Conservation (phyloP, 30 jellyfish, hydroid and myxozoan species). For the Aurelia sp. region DNA sequence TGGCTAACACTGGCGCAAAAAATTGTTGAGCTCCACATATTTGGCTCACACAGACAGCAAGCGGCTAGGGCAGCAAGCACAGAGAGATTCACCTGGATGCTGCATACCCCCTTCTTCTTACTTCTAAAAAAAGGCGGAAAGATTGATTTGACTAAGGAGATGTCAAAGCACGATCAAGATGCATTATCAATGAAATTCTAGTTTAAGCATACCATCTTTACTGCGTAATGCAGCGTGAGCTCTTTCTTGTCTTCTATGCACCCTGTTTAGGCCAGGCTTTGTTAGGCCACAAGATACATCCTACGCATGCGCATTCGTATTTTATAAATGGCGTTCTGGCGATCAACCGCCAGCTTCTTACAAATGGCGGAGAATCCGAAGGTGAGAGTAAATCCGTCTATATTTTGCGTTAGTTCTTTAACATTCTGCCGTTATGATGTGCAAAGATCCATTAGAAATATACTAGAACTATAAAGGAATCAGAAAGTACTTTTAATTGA, state of each 20-base stretch:
- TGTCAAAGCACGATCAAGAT: not conserved
- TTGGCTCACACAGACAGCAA: too few species aligned
- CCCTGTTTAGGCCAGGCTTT: slow-evolving; percentile 12
- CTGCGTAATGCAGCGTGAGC: not conserved
- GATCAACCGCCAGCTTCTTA: slow-evolving; percentile 47
- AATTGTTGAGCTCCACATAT: too few species aligned
- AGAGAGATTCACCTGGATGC: too few species aligned
- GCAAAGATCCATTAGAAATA: too few species aligned
- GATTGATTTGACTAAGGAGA: too few species aligned
- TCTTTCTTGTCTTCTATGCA: not conserved
- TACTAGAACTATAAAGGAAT: too few species aligned
- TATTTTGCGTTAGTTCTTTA: not conserved
- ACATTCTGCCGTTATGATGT: not conserved
- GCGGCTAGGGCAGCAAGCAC: too few species aligned
- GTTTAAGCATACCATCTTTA: not conserved
- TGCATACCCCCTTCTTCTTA: too few species aligned
- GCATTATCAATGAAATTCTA: not conserved
- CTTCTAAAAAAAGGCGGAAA: too few species aligned
- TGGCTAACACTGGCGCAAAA: too few species aligned
- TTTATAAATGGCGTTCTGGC: slow-evolving; percentile 51
- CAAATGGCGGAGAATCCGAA: slow-evolving; percentile 80
- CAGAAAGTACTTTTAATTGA: too few species aligned
- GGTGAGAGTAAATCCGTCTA: slow-evolving; percentile 37
- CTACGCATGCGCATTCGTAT: slow-evolving; percentile 58
- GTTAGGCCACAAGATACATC: not conserved